A percentile compares a stretch with the other conserved stretches of the same genome.
Evolutionary conservation across 2,113 vertebrate species (phyloP).

Genomic region (Natator depressus): DNA sequence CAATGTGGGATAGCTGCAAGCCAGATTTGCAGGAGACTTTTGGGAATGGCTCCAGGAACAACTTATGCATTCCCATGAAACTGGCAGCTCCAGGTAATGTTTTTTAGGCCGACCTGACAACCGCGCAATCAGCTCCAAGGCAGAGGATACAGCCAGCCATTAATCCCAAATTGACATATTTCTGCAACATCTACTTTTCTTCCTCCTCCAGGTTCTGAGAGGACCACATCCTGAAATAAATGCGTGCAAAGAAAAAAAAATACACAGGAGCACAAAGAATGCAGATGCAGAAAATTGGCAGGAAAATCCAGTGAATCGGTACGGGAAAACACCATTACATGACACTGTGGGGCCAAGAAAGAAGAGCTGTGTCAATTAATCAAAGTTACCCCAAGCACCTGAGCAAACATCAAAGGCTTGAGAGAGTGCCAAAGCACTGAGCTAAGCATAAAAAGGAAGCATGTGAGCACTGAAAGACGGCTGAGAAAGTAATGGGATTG

Average conservation of each 20-base stretch:
- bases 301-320: neutral
- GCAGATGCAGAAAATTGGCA: neutral
- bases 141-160: conserved; percentile 26
- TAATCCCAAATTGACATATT: conserved; percentile 48
- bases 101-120: conserved; percentile 70
- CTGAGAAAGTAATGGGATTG: conserved; percentile 69
- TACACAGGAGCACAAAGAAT: neutral
- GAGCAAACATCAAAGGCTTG: conserved; percentile 40
- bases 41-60: conserved; percentile 31
- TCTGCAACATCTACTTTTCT: conserved; percentile 39
- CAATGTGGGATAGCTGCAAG: neutral
- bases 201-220: neutral
- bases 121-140: conserved; percentile 63
- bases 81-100: conserved; percentile 58
- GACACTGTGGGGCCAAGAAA: neutral
- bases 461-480: conserved; percentile 66
- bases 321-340: neutral
- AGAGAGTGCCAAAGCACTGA: conserved; percentile 42
- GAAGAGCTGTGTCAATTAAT: conserved; percentile 36
- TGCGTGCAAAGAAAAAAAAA: neutral
- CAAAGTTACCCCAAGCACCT: neutral
- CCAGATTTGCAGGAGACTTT: conserved; percentile 42
- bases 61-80: conserved; percentile 66
- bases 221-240: neutral
- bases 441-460: conserved; percentile 57